Percentiles rank a stretch among this genome's conserved stretches.
Evolutionary conservation across 2,888 invertebrate species (phyloP).

Genomic region (Elmis aenea): DNA sequence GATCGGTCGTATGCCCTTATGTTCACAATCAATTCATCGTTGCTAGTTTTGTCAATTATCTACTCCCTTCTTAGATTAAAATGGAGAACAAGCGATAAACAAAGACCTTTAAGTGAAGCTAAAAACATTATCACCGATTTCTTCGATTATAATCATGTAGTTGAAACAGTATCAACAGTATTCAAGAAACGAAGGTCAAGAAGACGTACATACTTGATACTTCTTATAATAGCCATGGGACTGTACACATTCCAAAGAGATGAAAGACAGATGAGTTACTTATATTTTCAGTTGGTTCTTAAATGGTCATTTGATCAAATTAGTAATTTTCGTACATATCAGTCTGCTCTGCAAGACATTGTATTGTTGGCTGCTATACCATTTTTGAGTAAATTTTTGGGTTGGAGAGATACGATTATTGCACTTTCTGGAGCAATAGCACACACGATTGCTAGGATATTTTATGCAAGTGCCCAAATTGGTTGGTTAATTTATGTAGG

Average conservation of each 20-base stretch:
- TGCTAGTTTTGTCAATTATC: conserved; percentile 59
- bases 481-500: conserved; percentile 59
- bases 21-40: conserved; percentile 64
- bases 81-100: conserved; percentile 65
- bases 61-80: conserved; percentile 61
- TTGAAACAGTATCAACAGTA: conserved; percentile 58
- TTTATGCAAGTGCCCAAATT: conserved; percentile 58
- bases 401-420: conserved; percentile 67
- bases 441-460: conserved; percentile 63
- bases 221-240: conserved; percentile 70
- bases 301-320: conserved; percentile 64
- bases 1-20: conserved; percentile 64
- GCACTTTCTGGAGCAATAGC: conserved; percentile 67
- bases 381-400: conserved; percentile 61
- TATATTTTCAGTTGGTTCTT: conserved; percentile 70
- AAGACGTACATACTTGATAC: conserved; percentile 58
- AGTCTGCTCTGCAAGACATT: conserved; percentile 65
- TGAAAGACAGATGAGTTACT: conserved; percentile 68
- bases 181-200: conserved; percentile 55
- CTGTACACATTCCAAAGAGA: conserved; percentile 81
- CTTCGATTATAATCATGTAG: conserved; percentile 65
- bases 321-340: conserved; percentile 67
- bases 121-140: conserved; percentile 60
- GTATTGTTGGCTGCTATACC: conserved; percentile 68
- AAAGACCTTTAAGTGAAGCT: conserved; percentile 56